Base-by-base conservation (phyloP, 2,113 vertebrate genomes). In the Merops nubicus region DNA sequence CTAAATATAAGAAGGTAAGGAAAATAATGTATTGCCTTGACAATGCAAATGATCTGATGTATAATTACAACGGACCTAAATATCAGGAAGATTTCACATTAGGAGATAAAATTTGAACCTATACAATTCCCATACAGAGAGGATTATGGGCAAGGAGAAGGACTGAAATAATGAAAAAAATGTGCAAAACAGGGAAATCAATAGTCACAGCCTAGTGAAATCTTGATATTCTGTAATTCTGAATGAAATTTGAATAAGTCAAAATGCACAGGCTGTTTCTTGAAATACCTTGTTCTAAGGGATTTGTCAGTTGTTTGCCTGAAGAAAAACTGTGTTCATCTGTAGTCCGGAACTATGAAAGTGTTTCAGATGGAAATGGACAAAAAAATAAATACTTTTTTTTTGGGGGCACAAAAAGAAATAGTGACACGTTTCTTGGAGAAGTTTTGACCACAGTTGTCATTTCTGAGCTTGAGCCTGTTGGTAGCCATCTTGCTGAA, bases 181-280 rank as follows among this genome's bases (percentile, higher is more conserved):
- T 11, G 6, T 33, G 26, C 4, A 93, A 96, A 95, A 80, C 7
- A 88, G 64, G 33, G 11, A 83, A 89, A 94, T 12, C 53, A 31
- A 74, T 20, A 34, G 69, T 40, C 50, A 36, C 16, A 88, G 62
- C 19, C 54, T 50, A 33, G 45, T 83, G 77, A 85, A 59, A 93
- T 38, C 34, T 79, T 92, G 48, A 17, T 84, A 93, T 69, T 93
- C 54, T 62, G 20, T 29, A 86, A 72, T 85, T 96, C 93, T 85
- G n/a, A 65, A 88, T 57, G 89, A 62, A 69, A 85, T 88, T 26
- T 87, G 79, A 97, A 94, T 95, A 93, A 90, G 84, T 96, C 85
- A 94, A 90, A 97, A 94, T 91, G 93, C 85, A 93, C 54, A 95
- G 20, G 68, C 45, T 88, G 29, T 63, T 89, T 73, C 81, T 79